Evolutionary conservation across 37 sponge, comb jelly and placozoan species (phyloP), one percentile per base, ranked within the genome.

Genomic region (Geodia barretti): DNA sequence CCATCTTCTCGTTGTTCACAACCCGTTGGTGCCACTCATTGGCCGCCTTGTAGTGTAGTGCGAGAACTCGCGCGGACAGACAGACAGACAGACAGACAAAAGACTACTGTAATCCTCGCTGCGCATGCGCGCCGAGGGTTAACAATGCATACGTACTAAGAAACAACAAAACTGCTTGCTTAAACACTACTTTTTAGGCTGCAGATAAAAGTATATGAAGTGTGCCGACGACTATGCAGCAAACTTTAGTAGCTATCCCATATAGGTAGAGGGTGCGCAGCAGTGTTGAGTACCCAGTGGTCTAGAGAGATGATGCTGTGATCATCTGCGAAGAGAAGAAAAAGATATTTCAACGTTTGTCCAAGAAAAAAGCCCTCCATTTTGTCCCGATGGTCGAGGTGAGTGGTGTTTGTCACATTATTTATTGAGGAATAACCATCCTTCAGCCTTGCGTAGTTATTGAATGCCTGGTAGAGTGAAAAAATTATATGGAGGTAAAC

Each of bases 311-410:
- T 37, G 14, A 94, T 69, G 69, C 62, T 60, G 63, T 83, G 59
- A 84, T 94, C 92, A 60, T 97, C 95, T 30, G 78, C 79, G 70
- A 97, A 97, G 17, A 97, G 70, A 8, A 97, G 71, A 31, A 85
- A 97, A 3, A 97, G 67, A 83, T 97, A 97, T 63, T 97, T 97
- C 58, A 97, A 64, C 0, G 97, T 97, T 81, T 97, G 95, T 29
- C 92, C 97, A 1, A 89, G 64, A 38, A 97, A 97, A 71, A 97
- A 97, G 62, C 87, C 86, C 68, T 97, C 97, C 95, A 97, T 94
- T 71, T 95, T 95, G 77, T 97, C 95, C 63, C 92, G 77, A 38
- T 62, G 64, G 2, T 82, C 79, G 28, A 80, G 82, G 32, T 87
- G 80, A 2, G 65, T 29, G 24, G 83, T 34, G 68, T 82, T 40